phyloP scores from a whole-genome alignment of 1,140 invertebrate genomes.

The Drosophila arizonae region DNA sequence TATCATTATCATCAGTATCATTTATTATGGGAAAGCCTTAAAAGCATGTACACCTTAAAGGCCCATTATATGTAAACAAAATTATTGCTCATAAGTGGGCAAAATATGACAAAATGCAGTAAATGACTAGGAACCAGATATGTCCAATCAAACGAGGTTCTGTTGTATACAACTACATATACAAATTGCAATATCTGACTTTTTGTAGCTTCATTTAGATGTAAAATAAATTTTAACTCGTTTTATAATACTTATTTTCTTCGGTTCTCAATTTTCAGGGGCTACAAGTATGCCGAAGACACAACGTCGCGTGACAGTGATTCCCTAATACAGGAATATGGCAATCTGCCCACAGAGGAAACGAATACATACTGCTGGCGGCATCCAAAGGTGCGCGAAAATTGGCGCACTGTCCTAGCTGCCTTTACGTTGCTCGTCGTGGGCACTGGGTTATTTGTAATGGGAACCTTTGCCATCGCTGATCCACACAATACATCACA shows the following conservation, averaged over 20 bases:
- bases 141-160: too few relatives aligned
- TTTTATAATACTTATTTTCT: slow-evolving; percentile 1
- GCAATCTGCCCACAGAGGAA: slow-evolving; percentile 85
- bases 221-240: slow-evolving; percentile 16
- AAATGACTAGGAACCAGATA: too few relatives aligned
- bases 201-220: background rate
- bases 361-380: slow-evolving; percentile 88
- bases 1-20: too few relatives aligned
- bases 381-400: slow-evolving; percentile 92
- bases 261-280: slow-evolving; percentile 82
- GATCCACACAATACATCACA: slow-evolving; percentile 88
- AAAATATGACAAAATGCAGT: too few relatives aligned
- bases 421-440: slow-evolving; percentile 89
- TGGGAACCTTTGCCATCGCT: slow-evolving; percentile 89
- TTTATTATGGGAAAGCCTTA: too few relatives aligned
- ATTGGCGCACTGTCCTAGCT: slow-evolving; percentile 92
- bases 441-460: slow-evolving; percentile 89
- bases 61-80: too few relatives aligned
- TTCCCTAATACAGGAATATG: slow-evolving; percentile 90
- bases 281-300: slow-evolving; percentile 87
- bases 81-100: background rate
- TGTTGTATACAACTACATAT: background rate
- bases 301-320: slow-evolving; percentile 90
- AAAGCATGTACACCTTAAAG: too few relatives aligned
- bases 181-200: background rate